Evolutionary conservation across 2,113 vertebrate species (phyloP), one percentile per base, ranked within the genome.

Genomic region (Callithrix jacchus): DNA sequence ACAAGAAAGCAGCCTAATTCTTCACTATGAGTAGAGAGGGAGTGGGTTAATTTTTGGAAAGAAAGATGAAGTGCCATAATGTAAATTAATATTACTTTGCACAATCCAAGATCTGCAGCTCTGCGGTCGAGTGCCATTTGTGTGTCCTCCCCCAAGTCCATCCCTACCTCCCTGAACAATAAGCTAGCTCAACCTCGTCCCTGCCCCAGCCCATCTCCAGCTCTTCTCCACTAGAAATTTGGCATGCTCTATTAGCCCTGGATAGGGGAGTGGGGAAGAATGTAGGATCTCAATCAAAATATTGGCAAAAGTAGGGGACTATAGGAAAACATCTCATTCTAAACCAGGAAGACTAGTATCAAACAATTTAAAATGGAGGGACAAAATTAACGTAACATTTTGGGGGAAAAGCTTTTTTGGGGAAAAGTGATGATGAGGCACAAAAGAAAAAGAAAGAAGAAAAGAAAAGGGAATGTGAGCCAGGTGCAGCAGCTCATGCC

Each of bases 231-330:
- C 21, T 45, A 80, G 86, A 97, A 74, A 61, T 83, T 0, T 91
- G 88, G 23, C 76, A 27, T 40, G 13, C 64, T 45, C 9, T n/a
- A 37, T 40, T 80, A 35, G n/a, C 16, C 64, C 23, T 64, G 13
- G n/a, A 40, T 71, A 42, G 37, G 87, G 37, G 77, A 90, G 70
- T 27, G 12, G 14, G 0, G 16, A 42, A n/a, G 49, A 79, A 4
- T 30, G 13, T 70, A 68, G 32, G 35, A 76, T 92, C 35, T 81
- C 83, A 81, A 47, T 73, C 42, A 91, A 94, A 94, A 74, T 93
- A 83, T 84, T 92, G 45, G 52, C 74, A 66, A 13, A 30, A 32
- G n/a, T 25, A 27, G 21, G 9, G 37, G 42, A 49, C 14, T 64
- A 76, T 35, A 92, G 13, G 9, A 32, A 93, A 71, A n/a, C 6